These are phyloP conservation scores for Homarus americanus DNA, from an alignment of 1,140 invertebrate genomes.

Conservation along the genomic window DNA sequence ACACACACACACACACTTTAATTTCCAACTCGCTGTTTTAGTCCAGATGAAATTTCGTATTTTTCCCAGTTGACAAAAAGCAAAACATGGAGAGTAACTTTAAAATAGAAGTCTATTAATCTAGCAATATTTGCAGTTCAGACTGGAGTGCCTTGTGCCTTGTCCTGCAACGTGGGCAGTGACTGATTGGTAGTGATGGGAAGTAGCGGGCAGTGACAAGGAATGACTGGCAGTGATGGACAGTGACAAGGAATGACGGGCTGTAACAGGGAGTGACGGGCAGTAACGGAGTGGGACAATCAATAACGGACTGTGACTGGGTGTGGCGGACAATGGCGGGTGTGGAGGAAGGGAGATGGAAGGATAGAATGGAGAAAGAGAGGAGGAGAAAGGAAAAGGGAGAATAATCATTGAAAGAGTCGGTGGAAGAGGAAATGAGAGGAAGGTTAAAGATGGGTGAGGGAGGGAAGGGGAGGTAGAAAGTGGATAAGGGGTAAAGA, in stretches of 20 bases:
- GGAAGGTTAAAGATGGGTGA: slow-evolving; percentile 13
- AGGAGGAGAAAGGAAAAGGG: neutral
- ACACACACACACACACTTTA: no score
- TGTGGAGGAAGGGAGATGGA: neutral
- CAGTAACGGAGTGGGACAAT: no score
- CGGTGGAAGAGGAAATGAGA: neutral
- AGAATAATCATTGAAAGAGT: neutral
- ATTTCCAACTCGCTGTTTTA: neutral
- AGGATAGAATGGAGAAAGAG: slow-evolving; percentile 18
- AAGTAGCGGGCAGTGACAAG: no score
- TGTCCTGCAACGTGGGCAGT: no score
- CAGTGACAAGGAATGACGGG: slow-evolving; percentile 6
- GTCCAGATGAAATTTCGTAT: slow-evolving; percentile 28
- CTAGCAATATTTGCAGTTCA: slow-evolving; percentile 35
- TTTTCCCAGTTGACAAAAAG: slow-evolving; percentile 30
- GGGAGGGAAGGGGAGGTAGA: no score
- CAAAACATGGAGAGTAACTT: neutral
- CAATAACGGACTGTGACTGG: no score
- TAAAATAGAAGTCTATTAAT: slow-evolving; percentile 16
- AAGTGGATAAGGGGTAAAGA: no score
- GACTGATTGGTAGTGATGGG: no score
- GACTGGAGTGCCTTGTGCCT: no score
- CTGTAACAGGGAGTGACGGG: neutral
- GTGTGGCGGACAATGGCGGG: no score
- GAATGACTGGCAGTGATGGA: no score